phyloP scores from a whole-genome alignment of 2,113 vertebrate genomes.

The Theristicus caerulescens region DNA sequence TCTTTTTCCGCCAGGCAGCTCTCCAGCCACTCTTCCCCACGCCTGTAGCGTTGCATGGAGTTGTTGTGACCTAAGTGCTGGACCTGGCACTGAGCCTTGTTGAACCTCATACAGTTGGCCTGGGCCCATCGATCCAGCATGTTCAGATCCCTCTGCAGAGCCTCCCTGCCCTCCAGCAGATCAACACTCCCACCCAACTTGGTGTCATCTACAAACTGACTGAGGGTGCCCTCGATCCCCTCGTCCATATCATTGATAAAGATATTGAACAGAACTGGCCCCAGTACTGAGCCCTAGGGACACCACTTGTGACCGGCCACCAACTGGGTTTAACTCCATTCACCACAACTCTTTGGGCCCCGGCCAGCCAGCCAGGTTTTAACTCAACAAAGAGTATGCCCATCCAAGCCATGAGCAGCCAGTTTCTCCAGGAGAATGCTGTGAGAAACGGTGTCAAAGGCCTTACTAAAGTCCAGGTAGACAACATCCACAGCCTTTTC shows the following conservation, averaged over 20 bases:
- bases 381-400: neutral
- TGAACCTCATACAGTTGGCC: neutral
- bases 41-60: neutral
- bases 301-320: neutral
- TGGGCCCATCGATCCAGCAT: neutral
- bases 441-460: neutral
- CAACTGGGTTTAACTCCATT: neutral
- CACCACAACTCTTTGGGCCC: neutral
- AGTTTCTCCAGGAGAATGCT: neutral
- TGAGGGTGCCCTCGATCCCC: neutral
- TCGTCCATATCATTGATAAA: neutral
- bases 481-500: neutral
- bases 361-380: neutral
- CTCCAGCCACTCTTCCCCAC: neutral
- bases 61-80: neutral
- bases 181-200: neutral
- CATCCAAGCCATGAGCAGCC: neutral
- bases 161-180: neutral
- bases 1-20: neutral
- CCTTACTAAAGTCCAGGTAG: neutral
- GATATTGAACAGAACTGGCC: neutral
- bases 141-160: neutral
- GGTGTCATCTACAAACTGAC: neutral
- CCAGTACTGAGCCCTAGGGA: neutral
- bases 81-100: neutral